Evolutionary conservation across 1,140 invertebrate species (phyloP).

Genomic region (Araneus ventricosus): DNA sequence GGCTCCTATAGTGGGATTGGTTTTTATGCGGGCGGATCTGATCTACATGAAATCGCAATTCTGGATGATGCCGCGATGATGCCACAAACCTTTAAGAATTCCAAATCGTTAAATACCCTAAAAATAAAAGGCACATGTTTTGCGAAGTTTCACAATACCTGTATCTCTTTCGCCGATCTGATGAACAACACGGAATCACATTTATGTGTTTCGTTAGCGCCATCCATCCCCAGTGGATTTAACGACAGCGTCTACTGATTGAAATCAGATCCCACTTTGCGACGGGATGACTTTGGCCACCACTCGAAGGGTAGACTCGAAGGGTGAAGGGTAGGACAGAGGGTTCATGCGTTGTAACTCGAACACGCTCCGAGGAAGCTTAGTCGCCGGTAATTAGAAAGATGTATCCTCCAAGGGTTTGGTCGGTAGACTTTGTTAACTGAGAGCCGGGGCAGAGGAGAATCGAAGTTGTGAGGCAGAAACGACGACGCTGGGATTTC

Average conservation of each 20-base stretch:
- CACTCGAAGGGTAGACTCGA: neutral
- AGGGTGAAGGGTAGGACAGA: neutral
- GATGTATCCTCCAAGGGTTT: neutral
- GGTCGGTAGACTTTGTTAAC: constrained; percentile 32
- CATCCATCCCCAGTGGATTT: neutral
- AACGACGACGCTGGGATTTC: neutral
- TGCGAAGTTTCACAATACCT: neutral
- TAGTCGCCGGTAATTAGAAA: constrained; percentile 39
- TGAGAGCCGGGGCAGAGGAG: neutral
- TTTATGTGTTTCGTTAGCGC: neutral
- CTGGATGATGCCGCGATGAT: too few species aligned
- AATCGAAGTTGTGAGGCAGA: neutral
- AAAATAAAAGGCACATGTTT: too few species aligned
- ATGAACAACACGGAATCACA: neutral
- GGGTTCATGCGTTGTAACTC: neutral
- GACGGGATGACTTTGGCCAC: neutral
- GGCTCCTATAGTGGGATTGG: too few species aligned
- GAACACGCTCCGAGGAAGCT: constrained; percentile 33
- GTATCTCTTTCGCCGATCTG: neutral
- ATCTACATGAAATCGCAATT: too few species aligned
- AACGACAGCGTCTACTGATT: constrained; percentile 6
- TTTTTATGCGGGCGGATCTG: too few species aligned
- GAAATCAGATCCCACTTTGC: constrained; percentile 35
- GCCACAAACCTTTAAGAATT: too few species aligned
- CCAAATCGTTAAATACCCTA: too few species aligned